Evolutionary conservation across 1,140 invertebrate genomes (phyloP).

Genomic region (Nymphalis io): DNA sequence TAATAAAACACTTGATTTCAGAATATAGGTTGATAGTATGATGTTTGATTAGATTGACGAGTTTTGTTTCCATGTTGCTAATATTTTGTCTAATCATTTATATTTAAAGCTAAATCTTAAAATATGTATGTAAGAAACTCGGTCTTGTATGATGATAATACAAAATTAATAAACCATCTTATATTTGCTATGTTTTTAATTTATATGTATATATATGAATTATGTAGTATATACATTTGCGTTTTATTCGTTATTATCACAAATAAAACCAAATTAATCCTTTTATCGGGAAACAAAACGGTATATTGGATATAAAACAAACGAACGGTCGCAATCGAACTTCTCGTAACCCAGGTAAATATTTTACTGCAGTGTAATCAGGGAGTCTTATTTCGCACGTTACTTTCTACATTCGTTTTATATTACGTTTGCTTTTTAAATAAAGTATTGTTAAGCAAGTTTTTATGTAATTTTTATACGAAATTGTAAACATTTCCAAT

Average conservation of each 20-base stretch:
- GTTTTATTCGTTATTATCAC: background rate
- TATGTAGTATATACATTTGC: no score
- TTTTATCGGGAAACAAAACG: constrained; percentile 9
- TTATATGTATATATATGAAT: no score
- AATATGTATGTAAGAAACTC: no score
- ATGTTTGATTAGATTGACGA: no score
- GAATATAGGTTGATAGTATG: no score
- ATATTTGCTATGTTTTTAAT: no score
- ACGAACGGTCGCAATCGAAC: background rate
- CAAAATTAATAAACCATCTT: no score
- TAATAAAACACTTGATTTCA: no score
- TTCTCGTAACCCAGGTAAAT: constrained; percentile 11
- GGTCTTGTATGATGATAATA: no score
- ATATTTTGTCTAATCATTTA: no score
- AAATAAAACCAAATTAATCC: constrained; percentile 17
- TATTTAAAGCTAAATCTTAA: no score
- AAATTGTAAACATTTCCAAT: background rate
- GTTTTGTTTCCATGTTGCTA: no score
- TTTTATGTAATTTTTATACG: background rate
- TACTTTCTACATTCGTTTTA: constrained; percentile 4
- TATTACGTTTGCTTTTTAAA: background rate
- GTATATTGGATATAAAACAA: constrained; percentile 15
- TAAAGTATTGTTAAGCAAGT: background rate
- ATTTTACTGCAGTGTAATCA: constrained; percentile 11
- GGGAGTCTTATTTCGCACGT: constrained; percentile 9